These are phyloP conservation scores for Parauchenoglanis ngamensis DNA, from an alignment of 2,797 vertebrate species.

Conservation along the genomic window DNA sequence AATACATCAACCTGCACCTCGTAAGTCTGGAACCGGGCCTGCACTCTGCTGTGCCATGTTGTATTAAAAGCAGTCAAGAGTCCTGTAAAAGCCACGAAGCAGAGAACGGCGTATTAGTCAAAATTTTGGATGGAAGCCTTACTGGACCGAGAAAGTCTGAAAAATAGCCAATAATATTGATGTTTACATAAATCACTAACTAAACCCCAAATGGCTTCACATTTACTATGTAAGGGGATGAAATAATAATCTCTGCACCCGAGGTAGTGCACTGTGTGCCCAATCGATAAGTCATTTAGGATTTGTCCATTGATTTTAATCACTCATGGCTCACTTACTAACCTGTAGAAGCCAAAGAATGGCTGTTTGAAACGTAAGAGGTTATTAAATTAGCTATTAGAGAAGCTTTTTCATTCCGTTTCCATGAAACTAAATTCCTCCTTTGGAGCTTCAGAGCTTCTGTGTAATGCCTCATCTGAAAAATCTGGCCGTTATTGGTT, in stretches of 20 bases:
- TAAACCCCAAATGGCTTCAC: background rate
- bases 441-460: background rate
- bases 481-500: constrained; percentile 6
- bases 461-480: background rate
- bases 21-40: constrained; percentile 11
- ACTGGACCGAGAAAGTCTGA: background rate
- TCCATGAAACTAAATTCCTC: background rate
- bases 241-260: constrained; percentile 7
- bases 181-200: constrained; percentile 5
- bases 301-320: background rate
- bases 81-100: constrained; percentile 20
- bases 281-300: background rate
- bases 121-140: constrained; percentile 11
- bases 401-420: background rate
- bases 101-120: constrained; percentile 5
- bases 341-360: background rate
- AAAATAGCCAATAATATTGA: background rate
- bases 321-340: background rate
- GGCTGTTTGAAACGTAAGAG: background rate
- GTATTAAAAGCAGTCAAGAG: constrained; percentile 13
- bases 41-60: background rate
- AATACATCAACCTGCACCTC: constrained; percentile 6
- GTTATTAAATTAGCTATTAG: background rate
- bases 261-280: background rate
- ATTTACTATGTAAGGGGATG: background rate